Percentiles rank a stretch among this genome's conserved stretches.
These are phyloP conservation scores for Drosophila pandora DNA, from an alignment of 1,140 invertebrate species.

Conservation along the genomic window DNA sequence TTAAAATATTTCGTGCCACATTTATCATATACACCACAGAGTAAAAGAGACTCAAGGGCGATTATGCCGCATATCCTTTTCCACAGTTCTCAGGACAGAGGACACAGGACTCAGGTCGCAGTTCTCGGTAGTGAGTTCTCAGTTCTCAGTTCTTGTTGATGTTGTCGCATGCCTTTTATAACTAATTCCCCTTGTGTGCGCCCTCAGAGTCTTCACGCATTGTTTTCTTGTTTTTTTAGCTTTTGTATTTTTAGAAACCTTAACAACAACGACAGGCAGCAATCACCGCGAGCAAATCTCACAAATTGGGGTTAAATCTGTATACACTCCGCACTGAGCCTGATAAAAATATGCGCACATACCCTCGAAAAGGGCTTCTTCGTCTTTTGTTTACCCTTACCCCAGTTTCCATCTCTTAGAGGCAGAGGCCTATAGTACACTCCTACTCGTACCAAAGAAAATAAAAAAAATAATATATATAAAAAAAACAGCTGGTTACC, in stretches of 20 bases:
- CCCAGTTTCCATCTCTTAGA: constrained; percentile 46
- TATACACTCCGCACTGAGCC: constrained; percentile 8
- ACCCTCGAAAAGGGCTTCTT: constrained; percentile 72
- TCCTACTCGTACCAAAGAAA: constrained; percentile 35
- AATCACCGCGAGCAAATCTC: constrained; percentile 80
- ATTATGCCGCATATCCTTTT: constrained; percentile 73
- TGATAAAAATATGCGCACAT: constrained; percentile 60
- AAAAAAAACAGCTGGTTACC: constrained; percentile 68
- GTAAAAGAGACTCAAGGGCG: constrained; percentile 29
- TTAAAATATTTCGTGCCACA: constrained; percentile 83
- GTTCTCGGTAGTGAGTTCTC: background rate
- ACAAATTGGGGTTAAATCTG: constrained; percentile 81
- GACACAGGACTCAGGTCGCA: constrained; percentile 1
- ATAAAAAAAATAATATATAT: constrained; percentile 35
- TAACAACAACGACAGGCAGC: constrained; percentile 49
- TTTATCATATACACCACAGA: constrained; percentile 64
- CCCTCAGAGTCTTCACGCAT: constrained; percentile 46
- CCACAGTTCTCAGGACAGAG: constrained; percentile 1
- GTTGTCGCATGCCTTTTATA: constrained; percentile 64
- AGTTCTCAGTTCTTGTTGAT: constrained; percentile 27
- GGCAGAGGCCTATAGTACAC: constrained; percentile 14
- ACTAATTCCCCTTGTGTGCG: constrained; percentile 72
- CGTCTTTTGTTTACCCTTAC: constrained; percentile 78
- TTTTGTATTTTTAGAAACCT: constrained; percentile 78
- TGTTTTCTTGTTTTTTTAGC: constrained; percentile 46